Base-by-base conservation (phyloP, 30 jellyfish, hydroid and myxozoan species). In the Aurelia aurita region DNA sequence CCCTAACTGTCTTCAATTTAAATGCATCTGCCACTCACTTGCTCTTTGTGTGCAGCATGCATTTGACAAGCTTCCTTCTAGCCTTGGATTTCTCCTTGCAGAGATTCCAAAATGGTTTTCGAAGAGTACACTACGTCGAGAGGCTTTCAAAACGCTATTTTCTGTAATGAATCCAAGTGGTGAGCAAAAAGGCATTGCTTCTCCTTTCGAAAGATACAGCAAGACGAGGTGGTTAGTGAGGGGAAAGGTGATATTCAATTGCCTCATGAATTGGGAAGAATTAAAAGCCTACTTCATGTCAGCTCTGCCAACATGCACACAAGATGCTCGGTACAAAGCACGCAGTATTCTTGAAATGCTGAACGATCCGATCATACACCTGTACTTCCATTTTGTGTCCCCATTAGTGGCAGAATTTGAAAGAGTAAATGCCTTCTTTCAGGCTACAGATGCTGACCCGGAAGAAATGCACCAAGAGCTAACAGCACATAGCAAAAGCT, bases 61-160 rank as follows among this genome's bases (percentile, higher is more conserved):
- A 19, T 71, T 88, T 58, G 69, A 82, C 27, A 88, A 88, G 87
- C 79, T 88, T 4, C 94, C 94, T 18, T 88, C 97, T 1, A 78
- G 82, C 88, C 87, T 88, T 88, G 93, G 83, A 25, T 88, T 28
- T 49, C 77, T 72, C 23, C 91, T 89, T 27, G 79, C 89, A 11
- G 95, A 88, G 86, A 88, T 88, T 19, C 94, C 97, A 14, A 81
- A 72, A 78, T 89, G 97, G 97, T 89, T 81, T 63, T 62, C 79
- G 46, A 79, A 89, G 87, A 89, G 97, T 72, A 43, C 59, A 19
- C 65, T 89, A 23, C 82, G 97, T 29, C 60, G 94, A 46, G 97
- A 89, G 21, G 94, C 89, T 34, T 89, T 69, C 74, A 67, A 71
- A 60, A 45, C 77, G 32, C 77, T 80, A 31, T 80, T 82, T 58